Percentiles rank a stretch among this genome's conserved stretches.
Conservation (phyloP, 2,888 invertebrate species). For the Rhopalosiphum nymphaeae region DNA sequence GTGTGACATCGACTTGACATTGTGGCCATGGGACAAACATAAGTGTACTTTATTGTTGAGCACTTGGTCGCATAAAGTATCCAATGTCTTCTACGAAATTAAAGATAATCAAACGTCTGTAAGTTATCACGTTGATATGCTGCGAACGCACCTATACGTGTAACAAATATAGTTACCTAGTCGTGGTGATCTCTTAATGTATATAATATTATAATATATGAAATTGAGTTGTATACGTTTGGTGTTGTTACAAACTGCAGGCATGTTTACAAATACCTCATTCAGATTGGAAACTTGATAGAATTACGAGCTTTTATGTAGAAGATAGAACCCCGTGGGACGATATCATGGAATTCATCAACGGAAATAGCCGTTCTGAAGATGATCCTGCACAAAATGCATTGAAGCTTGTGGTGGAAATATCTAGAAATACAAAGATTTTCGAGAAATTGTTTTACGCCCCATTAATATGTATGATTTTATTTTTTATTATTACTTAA, state of each 20-base stretch:
- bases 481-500: neutral
- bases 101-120: neutral
- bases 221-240: neutral
- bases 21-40: constrained; percentile 51
- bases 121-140: neutral
- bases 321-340: constrained; percentile 24
- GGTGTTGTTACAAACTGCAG: neutral
- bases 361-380: neutral
- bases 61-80: constrained; percentile 49
- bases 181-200: too few relatives aligned
- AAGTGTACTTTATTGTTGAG: constrained; percentile 17
- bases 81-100: constrained; percentile 27
- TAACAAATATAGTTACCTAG: too few relatives aligned
- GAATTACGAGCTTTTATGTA: neutral
- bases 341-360: neutral
- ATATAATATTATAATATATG: neutral
- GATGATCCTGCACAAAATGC: neutral
- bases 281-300: constrained; percentile 37
- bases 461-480: constrained; percentile 44
- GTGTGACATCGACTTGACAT: constrained; percentile 42
- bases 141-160: neutral
- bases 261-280: constrained; percentile 13
- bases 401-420: constrained; percentile 12
- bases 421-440: constrained; percentile 42
- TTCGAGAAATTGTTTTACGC: constrained; percentile 29